Base-by-base conservation (phyloP, 2,113 vertebrate species). In the Microtus ochrogaster region DNA sequence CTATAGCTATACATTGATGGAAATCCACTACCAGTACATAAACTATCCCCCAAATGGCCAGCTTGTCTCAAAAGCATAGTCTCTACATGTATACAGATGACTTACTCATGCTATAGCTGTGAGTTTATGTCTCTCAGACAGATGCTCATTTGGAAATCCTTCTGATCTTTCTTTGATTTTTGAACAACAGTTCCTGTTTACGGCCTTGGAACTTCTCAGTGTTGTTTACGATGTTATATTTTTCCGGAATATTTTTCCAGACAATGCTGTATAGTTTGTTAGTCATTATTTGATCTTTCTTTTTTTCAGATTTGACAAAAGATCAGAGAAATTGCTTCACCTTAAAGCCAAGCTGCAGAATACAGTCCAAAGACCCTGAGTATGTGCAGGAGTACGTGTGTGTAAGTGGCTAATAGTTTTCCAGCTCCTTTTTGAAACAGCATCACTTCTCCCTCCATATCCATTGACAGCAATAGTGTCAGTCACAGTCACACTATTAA, bases 131-230 rank as follows among this genome's bases (percentile, higher is more conserved):
- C 39, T 81, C 11, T 61, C 58, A n/a, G 63, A 36, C 14, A 83
- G 49, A 3, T 47, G 2, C 39, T 81, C 77, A 44, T 68, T 47
- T 77, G 30, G 10, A 89, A 96, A 86, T 90, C 16, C 5, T 47
- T 89, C 19, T 89, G 55, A 90, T 84, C 66, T 63, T 55, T 36
- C 36, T 91, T 81, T 95, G 41, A 81, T 93, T 93, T 76, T 76
- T 26, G 24, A 89, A 5, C 11, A 36, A 28, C 2, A n/a, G 49
- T 85, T 52, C 63, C 41, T 90, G 24, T 73, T 83, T 74, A 41
- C 2, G 72, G n/a, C 5, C 58, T 61, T 76, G 65, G 6, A 63
- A 65, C 74, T 92, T 9, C n/a, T 91, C 63, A 55, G 41, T 26
- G 47, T 4, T 89, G 28, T 26, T 79, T 90, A 11, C 30, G 52